A percentile compares a stretch with the other conserved stretches of the same genome.
Evolutionary conservation across 2,113 vertebrate genomes (phyloP).

Genomic region (Erpornis zantholeuca): DNA sequence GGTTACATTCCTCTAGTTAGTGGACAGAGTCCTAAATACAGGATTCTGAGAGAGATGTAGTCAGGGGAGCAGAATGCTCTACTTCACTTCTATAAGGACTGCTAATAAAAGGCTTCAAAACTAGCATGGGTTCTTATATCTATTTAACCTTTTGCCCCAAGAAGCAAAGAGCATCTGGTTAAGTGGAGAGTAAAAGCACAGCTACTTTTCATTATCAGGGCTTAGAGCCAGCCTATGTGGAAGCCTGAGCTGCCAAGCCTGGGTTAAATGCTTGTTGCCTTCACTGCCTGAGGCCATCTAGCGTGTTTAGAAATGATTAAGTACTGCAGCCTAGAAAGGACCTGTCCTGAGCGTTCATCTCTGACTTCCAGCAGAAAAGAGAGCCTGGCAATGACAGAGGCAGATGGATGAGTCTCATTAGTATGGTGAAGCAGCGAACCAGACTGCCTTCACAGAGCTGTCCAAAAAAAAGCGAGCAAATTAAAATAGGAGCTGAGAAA

Average conservation of each 20-base stretch:
- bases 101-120: slow-evolving; percentile 81
- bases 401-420: slow-evolving; percentile 91
- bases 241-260: slow-evolving; percentile 80
- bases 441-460: slow-evolving; percentile 86
- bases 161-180: slow-evolving; percentile 85
- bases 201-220: slow-evolving; percentile 85
- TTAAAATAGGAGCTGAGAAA: slow-evolving; percentile 82
- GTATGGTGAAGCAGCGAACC: slow-evolving; percentile 83
- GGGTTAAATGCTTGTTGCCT: slow-evolving; percentile 89
- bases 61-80: slow-evolving; percentile 58
- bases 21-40: slow-evolving; percentile 59
- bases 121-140: slow-evolving; percentile 81
- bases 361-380: slow-evolving; percentile 88
- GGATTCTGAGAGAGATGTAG: slow-evolving; percentile 57
- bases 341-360: slow-evolving; percentile 90
- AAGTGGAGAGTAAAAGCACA: slow-evolving; percentile 81
- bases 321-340: slow-evolving; percentile 87
- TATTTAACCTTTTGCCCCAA: slow-evolving; percentile 84
- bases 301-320: slow-evolving; percentile 89
- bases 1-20: slow-evolving; percentile 55
- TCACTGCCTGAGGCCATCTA: slow-evolving; percentile 87
- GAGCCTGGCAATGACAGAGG: slow-evolving; percentile 86
- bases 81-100: slow-evolving; percentile 65
- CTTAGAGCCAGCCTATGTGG: slow-evolving; percentile 74
- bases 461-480: slow-evolving; percentile 81